These are phyloP conservation scores for Rhinichthys klamathensis DNA, from an alignment of 2,113 vertebrate genomes.

Conservation along the genomic window DNA sequence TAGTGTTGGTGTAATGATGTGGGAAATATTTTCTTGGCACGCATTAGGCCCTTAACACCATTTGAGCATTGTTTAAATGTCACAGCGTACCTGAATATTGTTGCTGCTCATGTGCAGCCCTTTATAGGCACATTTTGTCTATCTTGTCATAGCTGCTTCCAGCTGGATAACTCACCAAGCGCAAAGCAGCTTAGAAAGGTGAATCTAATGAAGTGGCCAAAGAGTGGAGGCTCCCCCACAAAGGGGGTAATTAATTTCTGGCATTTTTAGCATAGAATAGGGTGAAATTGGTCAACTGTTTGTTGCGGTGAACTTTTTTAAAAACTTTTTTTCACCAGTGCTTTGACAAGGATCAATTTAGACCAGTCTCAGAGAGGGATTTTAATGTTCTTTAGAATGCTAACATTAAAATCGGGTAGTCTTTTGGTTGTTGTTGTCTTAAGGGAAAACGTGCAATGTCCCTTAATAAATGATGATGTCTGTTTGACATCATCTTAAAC, in stretches of 20 bases:
- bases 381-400: no score
- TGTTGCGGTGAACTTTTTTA: background rate
- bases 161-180: background rate
- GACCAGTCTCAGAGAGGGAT: no score
- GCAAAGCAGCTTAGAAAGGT: background rate
- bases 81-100: conserved; percentile 31
- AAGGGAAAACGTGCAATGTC: no score
- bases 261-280: background rate
- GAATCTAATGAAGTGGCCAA: background rate
- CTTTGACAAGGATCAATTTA: no score
- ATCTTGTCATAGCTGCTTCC: background rate
- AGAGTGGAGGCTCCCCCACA: background rate
- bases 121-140: conserved; percentile 13
- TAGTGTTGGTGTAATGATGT: conserved; percentile 28
- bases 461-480: no score
- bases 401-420: no score
- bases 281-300: background rate
- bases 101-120: background rate
- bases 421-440: no score
- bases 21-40: conserved; percentile 18
- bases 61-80: conserved; percentile 31
- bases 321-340: no score
- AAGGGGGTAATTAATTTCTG: background rate
- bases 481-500: no score
- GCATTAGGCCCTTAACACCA: conserved; percentile 30